phyloP scores from a whole-genome alignment of 2,113 vertebrate species.

The Myiozetetes cayanensis region DNA sequence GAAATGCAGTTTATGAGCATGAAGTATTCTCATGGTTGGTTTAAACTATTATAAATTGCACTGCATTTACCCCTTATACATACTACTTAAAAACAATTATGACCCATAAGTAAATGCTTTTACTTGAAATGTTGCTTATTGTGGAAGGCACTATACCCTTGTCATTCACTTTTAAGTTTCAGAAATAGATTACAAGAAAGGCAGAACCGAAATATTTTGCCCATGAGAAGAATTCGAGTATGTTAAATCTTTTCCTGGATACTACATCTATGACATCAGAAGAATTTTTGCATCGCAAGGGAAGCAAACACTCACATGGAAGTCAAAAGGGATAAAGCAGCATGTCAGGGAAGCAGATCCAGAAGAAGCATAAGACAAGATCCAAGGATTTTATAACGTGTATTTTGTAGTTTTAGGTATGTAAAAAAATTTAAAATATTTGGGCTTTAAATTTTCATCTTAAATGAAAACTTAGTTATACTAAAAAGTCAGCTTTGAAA shows the following conservation, averaged over 20 bases:
- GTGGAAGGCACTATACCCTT: background rate
- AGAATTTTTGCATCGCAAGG: background rate
- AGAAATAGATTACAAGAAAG: background rate
- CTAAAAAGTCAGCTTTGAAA: background rate
- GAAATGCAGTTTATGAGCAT: slow-evolving; percentile 26
- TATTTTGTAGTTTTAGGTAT: background rate
- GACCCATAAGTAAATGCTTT: slow-evolving; percentile 27
- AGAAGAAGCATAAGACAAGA: background rate
- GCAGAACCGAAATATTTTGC: background rate
- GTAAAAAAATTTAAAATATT: background rate
- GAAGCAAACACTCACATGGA: background rate
- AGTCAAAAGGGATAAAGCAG: background rate
- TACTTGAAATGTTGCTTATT: slow-evolving; percentile 13
- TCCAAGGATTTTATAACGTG: background rate
- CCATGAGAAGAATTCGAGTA: background rate
- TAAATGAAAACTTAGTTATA: background rate
- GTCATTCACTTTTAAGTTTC: background rate
- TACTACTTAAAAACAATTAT: slow-evolving; percentile 46
- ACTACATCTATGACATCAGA: background rate
- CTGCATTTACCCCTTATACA: background rate
- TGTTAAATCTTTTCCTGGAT: background rate
- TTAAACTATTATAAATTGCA: slow-evolving; percentile 29
- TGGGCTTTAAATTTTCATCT: background rate
- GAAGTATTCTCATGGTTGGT: background rate
- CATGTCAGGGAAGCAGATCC: background rate